Percentiles rank a stretch among this genome's conserved stretches.
phyloP scores from a whole-genome alignment of 2,113 vertebrate species.

The Tauraco erythrolophus region DNA sequence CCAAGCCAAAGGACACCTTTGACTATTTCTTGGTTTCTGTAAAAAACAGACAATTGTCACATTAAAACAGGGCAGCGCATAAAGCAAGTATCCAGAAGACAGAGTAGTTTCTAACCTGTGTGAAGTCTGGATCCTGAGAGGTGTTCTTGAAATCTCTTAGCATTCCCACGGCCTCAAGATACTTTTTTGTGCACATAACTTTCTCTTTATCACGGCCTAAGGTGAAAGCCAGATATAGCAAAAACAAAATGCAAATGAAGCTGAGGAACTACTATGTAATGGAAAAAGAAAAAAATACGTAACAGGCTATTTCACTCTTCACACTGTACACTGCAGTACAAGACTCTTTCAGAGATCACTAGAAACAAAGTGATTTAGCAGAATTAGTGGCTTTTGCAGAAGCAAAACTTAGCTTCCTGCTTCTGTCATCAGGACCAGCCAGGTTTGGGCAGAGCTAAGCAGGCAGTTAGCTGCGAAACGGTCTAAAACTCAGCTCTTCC shows the following conservation, averaged over 20 bases:
- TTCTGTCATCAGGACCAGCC: background rate
- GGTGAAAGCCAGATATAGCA: background rate
- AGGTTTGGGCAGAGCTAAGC: background rate
- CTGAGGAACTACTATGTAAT: background rate
- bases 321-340: background rate
- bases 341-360: background rate
- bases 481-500: background rate
- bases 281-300: rapidly evolving
- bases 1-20: background rate
- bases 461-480: background rate
- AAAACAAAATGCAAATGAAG: background rate
- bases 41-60: background rate
- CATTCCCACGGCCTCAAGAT: slow-evolving; percentile 90
- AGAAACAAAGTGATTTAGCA: background rate
- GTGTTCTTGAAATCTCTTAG: slow-evolving; percentile 89
- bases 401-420: background rate
- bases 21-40: background rate
- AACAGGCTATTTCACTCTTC: background rate
- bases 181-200: slow-evolving; percentile 80
- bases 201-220: slow-evolving; percentile 89
- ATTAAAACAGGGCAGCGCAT: background rate
- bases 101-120: slow-evolving; percentile 79
- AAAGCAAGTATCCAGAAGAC: background rate
- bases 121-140: slow-evolving; percentile 91
- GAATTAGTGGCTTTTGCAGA: background rate